Conservation (phyloP, 2,113 vertebrate genomes). For the Gallinago paraguaiae region DNA sequence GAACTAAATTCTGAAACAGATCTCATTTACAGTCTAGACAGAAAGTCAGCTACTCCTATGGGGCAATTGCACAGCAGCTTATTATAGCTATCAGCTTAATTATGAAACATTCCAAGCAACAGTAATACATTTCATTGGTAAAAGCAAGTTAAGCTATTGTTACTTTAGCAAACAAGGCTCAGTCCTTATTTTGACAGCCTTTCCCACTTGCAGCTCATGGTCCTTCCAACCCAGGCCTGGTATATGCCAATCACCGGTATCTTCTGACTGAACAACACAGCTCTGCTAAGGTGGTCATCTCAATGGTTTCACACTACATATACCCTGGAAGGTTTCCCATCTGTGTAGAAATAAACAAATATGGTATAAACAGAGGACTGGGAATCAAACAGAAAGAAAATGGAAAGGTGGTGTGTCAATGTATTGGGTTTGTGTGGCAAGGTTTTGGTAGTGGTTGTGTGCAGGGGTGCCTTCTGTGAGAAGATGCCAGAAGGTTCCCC, state of each 20-base stretch:
- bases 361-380: not conserved
- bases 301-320: not conserved
- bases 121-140: not conserved
- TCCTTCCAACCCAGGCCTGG: not conserved
- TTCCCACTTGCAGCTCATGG: not conserved
- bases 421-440: not conserved
- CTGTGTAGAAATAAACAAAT: not conserved
- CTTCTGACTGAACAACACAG: not conserved
- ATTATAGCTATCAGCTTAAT: conserved; percentile 51
- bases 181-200: not conserved
- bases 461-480: not conserved
- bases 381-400: not conserved
- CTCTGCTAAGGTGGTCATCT: not conserved
- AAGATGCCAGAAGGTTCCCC: not conserved
- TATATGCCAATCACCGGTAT: accelerated
- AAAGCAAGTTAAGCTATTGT: conserved; percentile 11
- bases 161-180: not conserved
- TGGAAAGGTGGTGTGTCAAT: not conserved
- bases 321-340: not conserved
- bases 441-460: not conserved
- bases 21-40: conserved; percentile 31
- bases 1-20: not conserved
- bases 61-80: conserved; percentile 33
- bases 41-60: conserved; percentile 20
- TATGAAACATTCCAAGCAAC: not conserved